Conservation (phyloP, 2,113 vertebrate genomes). For the Ageneiosus marmoratus region DNA sequence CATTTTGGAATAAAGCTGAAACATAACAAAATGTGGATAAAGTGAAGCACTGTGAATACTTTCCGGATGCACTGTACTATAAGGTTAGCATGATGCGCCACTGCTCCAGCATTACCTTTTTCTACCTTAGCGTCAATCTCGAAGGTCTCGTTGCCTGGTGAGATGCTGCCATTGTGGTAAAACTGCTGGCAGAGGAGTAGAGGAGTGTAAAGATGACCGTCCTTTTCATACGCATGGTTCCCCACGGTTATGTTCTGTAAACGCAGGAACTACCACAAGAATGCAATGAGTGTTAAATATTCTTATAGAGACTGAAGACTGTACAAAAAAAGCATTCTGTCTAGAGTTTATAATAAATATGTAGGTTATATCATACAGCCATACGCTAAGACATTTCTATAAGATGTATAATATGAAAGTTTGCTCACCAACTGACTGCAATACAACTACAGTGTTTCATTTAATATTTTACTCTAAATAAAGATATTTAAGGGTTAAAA, state of each 20-base stretch:
- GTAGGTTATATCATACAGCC: neutral
- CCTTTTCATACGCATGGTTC: slow-evolving; percentile 87
- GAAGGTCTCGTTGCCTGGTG: slow-evolving; percentile 87
- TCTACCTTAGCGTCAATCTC: slow-evolving; percentile 86
- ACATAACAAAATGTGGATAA: no score
- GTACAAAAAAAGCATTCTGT: neutral
- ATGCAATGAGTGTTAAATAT: neutral
- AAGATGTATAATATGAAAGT: neutral
- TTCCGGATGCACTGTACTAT: neutral
- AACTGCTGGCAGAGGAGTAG: slow-evolving; percentile 85
- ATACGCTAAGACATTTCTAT: neutral
- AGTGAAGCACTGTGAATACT: no score
- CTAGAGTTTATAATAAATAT: neutral
- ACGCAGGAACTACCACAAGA: slow-evolving; percentile 75
- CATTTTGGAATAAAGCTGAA: no score
- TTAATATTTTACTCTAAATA: neutral
- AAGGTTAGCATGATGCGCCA: neutral
- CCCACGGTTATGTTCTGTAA: slow-evolving; percentile 83
- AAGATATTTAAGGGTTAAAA: neutral
- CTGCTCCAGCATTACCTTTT: slow-evolving; percentile 70
- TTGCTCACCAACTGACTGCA: neutral
- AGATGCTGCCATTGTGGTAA: slow-evolving; percentile 83
- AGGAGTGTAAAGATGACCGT: slow-evolving; percentile 65
- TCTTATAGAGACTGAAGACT: neutral
- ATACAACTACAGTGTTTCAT: neutral